Evolutionary conservation across 2,888 invertebrate species (phyloP).

Genomic region (Drosophila putrida): DNA sequence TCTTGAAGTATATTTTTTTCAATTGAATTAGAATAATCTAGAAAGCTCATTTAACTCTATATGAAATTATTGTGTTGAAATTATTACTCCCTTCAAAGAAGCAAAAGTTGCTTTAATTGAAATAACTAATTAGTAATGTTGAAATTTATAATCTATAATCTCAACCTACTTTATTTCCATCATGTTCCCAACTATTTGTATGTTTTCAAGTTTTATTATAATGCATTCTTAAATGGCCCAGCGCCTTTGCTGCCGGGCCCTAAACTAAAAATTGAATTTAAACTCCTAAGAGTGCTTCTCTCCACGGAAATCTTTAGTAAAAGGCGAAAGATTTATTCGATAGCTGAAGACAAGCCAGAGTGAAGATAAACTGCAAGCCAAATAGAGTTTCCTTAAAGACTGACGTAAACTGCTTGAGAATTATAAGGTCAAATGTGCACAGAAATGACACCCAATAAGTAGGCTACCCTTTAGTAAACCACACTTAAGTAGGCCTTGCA

Average conservation of each 20-base stretch:
- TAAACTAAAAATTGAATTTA: conserved; percentile 80
- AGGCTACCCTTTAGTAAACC: background rate
- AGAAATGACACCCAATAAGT: conserved; percentile 3
- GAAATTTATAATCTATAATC: no score
- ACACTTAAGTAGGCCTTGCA: background rate
- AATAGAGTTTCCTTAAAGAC: background rate
- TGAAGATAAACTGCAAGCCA: conserved; percentile 34
- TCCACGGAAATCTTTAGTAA: conserved; percentile 93
- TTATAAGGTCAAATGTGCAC: conserved; percentile 6
- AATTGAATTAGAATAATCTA: no score
- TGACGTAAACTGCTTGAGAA: conserved; percentile 52
- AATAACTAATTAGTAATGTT: no score
- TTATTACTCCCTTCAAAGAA: no score
- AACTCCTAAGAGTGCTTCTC: conserved; percentile 91
- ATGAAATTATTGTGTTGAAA: no score
- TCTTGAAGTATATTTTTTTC: no score
- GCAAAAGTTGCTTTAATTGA: no score
- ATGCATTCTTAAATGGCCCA: conserved; percentile 37
- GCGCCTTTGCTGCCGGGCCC: conserved; percentile 32
- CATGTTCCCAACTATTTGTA: no score
- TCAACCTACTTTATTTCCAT: no score
- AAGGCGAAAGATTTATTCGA: conserved; percentile 91
- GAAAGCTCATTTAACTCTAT: no score
- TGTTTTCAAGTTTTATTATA: no score
- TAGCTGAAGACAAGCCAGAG: conserved; percentile 53